Evolutionary conservation across 2,113 vertebrate species (phyloP).

Genomic region (Conger conger): DNA sequence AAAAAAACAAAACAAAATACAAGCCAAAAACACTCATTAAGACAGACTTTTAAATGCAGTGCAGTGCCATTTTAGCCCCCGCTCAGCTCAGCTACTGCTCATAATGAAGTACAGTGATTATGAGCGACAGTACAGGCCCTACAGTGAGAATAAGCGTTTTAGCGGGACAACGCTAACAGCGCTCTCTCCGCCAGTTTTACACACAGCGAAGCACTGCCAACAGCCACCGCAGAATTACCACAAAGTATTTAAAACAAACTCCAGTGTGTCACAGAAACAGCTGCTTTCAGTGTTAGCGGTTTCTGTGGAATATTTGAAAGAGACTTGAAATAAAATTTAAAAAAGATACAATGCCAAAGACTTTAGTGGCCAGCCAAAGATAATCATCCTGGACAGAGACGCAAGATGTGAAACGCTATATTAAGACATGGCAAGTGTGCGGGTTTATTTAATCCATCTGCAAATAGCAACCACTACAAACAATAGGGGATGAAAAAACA

Average conservation of each 20-base stretch:
- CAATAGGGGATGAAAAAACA: neutral
- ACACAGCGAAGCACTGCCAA: neutral
- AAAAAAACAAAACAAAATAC: no score
- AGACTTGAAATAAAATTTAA: neutral
- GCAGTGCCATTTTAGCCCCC: no score
- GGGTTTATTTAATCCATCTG: neutral
- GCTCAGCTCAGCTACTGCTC: neutral
- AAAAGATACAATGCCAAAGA: neutral
- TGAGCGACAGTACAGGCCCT: neutral
- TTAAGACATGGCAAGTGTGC: neutral
- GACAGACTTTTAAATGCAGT: no score
- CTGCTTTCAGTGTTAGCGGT: neutral
- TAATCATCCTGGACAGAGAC: neutral
- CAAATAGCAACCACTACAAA: neutral
- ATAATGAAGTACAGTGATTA: neutral
- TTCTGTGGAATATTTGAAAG: neutral
- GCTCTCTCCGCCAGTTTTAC: neutral
- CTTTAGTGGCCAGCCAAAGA: neutral
- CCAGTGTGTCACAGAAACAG: neutral
- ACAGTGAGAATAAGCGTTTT: neutral
- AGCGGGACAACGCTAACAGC: neutral
- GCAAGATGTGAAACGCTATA: neutral
- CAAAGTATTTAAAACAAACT: neutral
- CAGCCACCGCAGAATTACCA: neutral
- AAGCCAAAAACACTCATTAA: no score